Conservation (phyloP, 1,140 invertebrate genomes). For the Luehdorfia chinensis region DNA sequence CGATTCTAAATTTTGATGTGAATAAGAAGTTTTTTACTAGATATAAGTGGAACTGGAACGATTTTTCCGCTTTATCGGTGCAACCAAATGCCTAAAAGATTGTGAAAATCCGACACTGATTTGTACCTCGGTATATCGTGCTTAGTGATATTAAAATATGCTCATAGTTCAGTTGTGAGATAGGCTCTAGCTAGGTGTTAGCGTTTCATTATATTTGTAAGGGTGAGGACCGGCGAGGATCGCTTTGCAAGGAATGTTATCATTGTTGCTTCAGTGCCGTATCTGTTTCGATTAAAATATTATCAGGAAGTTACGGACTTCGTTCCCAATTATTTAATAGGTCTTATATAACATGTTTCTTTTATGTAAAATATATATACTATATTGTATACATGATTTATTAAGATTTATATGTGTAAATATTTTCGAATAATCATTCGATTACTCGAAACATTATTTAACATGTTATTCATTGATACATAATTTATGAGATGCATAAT, state of each 20-base stretch:
- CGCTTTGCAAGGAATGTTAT: slow-evolving; percentile 19
- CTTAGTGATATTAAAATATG: slow-evolving; percentile 70
- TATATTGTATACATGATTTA: slow-evolving; percentile 27
- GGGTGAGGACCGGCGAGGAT: slow-evolving; percentile 30
- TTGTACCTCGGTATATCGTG: slow-evolving; percentile 57
- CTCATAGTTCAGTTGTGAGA: slow-evolving; percentile 69
- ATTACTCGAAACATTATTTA: slow-evolving; percentile 22
- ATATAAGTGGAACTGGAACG: no score
- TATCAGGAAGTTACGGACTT: not conserved
- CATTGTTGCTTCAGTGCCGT: slow-evolving; percentile 7
- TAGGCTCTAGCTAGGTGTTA: slow-evolving; percentile 69
- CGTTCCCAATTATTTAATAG: not conserved
- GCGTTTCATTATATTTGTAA: slow-evolving; percentile 51
- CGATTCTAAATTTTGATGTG: slow-evolving; percentile 58
- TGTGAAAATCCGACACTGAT: slow-evolving; percentile 46
- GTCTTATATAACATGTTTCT: slow-evolving; percentile 16
- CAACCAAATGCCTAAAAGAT: slow-evolving; percentile 37
- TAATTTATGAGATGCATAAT: slow-evolving; percentile 61
- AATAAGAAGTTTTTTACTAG: slow-evolving; percentile 63
- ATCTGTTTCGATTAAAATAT: not conserved
- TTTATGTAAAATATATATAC: slow-evolving; percentile 32
- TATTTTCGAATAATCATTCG: slow-evolving; percentile 50
- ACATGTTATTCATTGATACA: slow-evolving; percentile 19
- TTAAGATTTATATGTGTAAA: slow-evolving; percentile 44
- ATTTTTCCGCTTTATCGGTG: slow-evolving; percentile 53